Evolutionary conservation across 1,140 invertebrate genomes (phyloP).

Genomic region (Brachionus rotundiformis): DNA sequence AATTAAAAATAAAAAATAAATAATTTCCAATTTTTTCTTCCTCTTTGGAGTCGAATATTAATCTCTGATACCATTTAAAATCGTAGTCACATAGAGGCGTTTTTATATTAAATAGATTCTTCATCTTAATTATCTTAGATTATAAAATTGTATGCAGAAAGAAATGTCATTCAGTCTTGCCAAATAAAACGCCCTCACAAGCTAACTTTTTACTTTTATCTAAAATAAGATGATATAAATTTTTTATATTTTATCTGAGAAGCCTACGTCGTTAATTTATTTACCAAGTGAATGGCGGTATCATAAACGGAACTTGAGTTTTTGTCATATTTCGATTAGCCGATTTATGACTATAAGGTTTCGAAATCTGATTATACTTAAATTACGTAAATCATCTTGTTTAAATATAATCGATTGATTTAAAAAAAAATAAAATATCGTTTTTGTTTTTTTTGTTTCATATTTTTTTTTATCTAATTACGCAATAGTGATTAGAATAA

Average conservation of each 20-base stretch:
- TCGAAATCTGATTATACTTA: not conserved
- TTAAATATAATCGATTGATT: constrained; percentile 2
- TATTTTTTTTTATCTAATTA: not conserved
- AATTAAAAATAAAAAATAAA: too few relatives aligned
- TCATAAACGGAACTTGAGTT: not conserved
- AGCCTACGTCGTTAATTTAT: not conserved
- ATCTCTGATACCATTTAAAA: too few relatives aligned
- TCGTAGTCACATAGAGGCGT: too few relatives aligned
- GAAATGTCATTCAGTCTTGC: too few relatives aligned
- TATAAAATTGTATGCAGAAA: too few relatives aligned
- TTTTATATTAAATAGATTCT: too few relatives aligned
- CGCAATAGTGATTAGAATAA: not conserved
- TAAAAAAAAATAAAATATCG: not conserved
- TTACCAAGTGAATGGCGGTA: not conserved
- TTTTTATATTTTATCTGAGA: not conserved
- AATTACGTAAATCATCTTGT: not conserved
- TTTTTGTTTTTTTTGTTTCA: not conserved
- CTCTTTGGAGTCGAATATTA: too few relatives aligned
- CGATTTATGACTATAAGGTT: not conserved
- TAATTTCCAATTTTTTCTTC: too few relatives aligned
- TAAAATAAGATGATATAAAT: too few relatives aligned
- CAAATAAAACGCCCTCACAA: too few relatives aligned
- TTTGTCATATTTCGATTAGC: not conserved
- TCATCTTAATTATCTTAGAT: too few relatives aligned
- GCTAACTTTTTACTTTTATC: too few relatives aligned